phyloP scores from a whole-genome alignment of 2,797 vertebrate genomes.

The Erithacus rubecula region DNA sequence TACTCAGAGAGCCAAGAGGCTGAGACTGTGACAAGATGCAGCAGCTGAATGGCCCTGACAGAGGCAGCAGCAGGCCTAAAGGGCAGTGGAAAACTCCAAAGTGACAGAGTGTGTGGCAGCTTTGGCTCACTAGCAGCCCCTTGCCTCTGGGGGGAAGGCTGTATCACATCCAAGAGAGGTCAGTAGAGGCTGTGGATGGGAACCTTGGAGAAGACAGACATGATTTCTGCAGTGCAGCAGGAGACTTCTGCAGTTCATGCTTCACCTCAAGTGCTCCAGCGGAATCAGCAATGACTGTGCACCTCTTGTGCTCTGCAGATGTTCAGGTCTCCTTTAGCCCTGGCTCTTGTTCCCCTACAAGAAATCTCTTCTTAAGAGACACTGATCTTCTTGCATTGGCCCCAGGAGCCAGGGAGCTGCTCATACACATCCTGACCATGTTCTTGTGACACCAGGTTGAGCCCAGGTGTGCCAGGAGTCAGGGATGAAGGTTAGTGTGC shows the following conservation, averaged over 20 bases:
- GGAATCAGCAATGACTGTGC: not conserved
- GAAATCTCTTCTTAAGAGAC: not conserved
- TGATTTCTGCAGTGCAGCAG: not conserved
- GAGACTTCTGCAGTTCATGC: not conserved
- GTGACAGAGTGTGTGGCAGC: not conserved
- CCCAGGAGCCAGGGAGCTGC: not conserved
- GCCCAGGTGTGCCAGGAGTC: not conserved
- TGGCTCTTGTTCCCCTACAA: not conserved
- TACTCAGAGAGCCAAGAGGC: not conserved
- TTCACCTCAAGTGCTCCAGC: not conserved
- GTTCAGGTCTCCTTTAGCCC: not conserved
- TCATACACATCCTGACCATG: not conserved
- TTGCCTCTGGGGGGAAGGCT: rapidly evolving
- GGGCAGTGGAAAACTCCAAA: not conserved
- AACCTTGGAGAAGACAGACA: not conserved
- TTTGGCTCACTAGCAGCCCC: not conserved
- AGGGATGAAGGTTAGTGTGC: not conserved
- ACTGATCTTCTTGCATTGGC: not conserved
- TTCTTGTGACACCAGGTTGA: not conserved
- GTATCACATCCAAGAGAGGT: not conserved
- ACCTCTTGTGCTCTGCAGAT: not conserved
- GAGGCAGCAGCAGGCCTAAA: not conserved
- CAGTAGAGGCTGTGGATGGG: not conserved
- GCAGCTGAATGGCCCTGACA: not conserved
- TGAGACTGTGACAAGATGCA: not conserved